Conservation (phyloP, 2,113 vertebrate species). For the Sus scrofa region T2T-Sscrofa CM000828.6:55559001-55559500, state of each 20-base stretch:
- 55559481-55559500: neutral
- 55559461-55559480: no score
- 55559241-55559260: neutral
- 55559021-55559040: neutral
- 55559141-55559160: rapidly evolving
- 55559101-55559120: neutral
- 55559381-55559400: neutral
- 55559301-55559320: neutral
- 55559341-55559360: no score
- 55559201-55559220: neutral
- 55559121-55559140: neutral
- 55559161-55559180: neutral
- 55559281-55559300: neutral
- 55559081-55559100: neutral
- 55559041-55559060: neutral
- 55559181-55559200: neutral
- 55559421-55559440: neutral
- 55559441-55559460: neutral
- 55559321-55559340: no score
- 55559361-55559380: neutral
- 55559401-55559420: neutral
- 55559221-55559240: neutral
- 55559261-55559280: neutral
- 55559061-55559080: neutral
- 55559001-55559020: constrained; percentile 54